Base-by-base conservation (phyloP, 2,888 invertebrate genomes). In the Parascotia fuliginaria region DNA sequence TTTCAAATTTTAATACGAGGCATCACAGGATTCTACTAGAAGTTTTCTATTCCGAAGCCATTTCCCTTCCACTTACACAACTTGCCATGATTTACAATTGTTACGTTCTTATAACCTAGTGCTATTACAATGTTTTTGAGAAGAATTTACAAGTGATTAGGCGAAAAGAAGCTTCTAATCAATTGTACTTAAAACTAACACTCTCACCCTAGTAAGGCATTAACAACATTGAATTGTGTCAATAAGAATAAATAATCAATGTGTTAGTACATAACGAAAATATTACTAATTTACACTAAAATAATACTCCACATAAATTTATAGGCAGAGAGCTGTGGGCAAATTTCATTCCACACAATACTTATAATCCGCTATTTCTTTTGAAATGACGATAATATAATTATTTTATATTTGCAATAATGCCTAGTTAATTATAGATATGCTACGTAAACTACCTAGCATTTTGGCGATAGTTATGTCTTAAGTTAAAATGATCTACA, bases 201-300 rank as follows among this genome's bases (percentile, higher is more conserved):
- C 76, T 72, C 74, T 77, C 79, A 71, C 70, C 73, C 80, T 84
- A 83, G 75, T 84, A 86, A 86, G 84, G 85, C 85, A 77, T 71
- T 80, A 77, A 73, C 68, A 70, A 73, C 65, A 69, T 68, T 66
- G 31, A 58, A 61, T 56, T 31, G 65, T 64, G 50, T 70, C 51
- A 44, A 31, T 49, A 42, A 47, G 58, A 65, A 70, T 60, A 61
- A 66, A 65, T 69, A 53, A 56, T 38, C 37, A 63, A 52, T 43
- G 48, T 63, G 45, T 52, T 46, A 40, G 14, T 58, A n/a, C n/a
- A n/a, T n/a, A 66, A 39, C 49, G 53, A 55, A 64, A 65, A 67
- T 53, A 60, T 51, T 59, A 27, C 41, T 66, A 67, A 70, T 70
- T 44, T 46, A 57, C 27, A 28, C 1, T 3, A 48, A 60, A 24